Evolutionary conservation across 2,888 invertebrate genomes (phyloP), one percentile per base, ranked within the genome.

Genomic region (Ceriagrion tenellum): DNA sequence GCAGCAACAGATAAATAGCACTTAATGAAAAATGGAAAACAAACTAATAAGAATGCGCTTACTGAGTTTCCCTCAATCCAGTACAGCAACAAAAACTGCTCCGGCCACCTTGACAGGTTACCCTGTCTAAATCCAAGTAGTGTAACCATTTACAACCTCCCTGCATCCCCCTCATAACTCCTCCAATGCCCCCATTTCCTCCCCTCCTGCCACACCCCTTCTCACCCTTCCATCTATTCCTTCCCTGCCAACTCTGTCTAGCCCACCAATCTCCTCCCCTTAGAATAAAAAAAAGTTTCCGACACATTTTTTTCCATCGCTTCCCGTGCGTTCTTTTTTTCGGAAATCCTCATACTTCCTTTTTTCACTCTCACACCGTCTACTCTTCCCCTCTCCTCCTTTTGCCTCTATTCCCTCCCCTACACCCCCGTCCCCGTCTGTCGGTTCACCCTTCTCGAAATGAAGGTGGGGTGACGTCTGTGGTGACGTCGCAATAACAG

Each of bases 401-500:
- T 12, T 12, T 59, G 10, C 69, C 1, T 12, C 12, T 69, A 2
- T 20, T n/a, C 18, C 26, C 69, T 20, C n/a, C 35, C 4, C 81
- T 12, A 0, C 35, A 16, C 35, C 35, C 0, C 35, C 35, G 0
- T 35, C 30, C 13, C 35, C 47, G 47, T 47, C 23, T 16, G 69
- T n/a, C 10, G 26, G 12, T 59, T 20, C 59, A 20, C 59, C 20
- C 59, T 16, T 26, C 69, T 69, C 35, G 35, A 30, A 16, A 81
- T 81, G 81, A 81, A 81, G 35, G 81, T 35, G 20, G 59, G 20
- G 59, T 20, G 35, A 30, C 30, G n/a, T 74, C 74, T 30, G 74
- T 30, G 30, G 74, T 30, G 30, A 81, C 81, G 81, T 81, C 81
- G 81, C 81, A 81, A 81, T 81, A 81, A 81, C 81, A 81, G 81